These are phyloP conservation scores for Cydia splendana DNA, from an alignment of 1,140 invertebrate species.

Conservation along the genomic window DNA sequence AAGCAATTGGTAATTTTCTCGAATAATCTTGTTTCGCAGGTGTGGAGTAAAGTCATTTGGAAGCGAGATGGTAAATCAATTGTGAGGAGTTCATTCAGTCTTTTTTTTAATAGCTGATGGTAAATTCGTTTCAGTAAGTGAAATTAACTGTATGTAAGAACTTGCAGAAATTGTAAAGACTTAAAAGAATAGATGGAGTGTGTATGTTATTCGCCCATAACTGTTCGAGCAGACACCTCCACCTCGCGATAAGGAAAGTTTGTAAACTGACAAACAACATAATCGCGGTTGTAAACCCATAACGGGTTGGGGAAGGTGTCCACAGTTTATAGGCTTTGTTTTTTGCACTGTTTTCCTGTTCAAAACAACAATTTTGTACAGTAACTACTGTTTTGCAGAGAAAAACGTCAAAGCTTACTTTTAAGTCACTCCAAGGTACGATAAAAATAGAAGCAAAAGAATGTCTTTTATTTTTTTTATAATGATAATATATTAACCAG, in stretches of 20 bases:
- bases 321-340: conserved; percentile 13
- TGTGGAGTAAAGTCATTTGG: not conserved
- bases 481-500: too few species aligned
- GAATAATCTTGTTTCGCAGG: conserved; percentile 3
- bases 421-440: too few species aligned
- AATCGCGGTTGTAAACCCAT: conserved; percentile 21
- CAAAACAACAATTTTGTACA: too few species aligned
- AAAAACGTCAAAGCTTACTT: too few species aligned
- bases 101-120: not conserved
- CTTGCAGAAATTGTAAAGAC: not conserved
- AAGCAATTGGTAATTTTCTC: conserved; percentile 23
- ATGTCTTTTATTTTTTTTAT: too few species aligned
- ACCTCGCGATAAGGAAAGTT: not conserved
- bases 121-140: too few species aligned
- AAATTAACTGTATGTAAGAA: not conserved
- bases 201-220: too few species aligned
- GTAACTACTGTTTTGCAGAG: too few species aligned
- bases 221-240: not conserved
- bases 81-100: not conserved
- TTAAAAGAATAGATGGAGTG: too few species aligned
- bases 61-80: not conserved
- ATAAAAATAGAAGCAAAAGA: too few species aligned
- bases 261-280: conserved; percentile 11
- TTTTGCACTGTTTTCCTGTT: not conserved
- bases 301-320: conserved; percentile 25